Base-by-base conservation (phyloP, 2,797 vertebrate species). In the Novumbra hubbsi region DNA sequence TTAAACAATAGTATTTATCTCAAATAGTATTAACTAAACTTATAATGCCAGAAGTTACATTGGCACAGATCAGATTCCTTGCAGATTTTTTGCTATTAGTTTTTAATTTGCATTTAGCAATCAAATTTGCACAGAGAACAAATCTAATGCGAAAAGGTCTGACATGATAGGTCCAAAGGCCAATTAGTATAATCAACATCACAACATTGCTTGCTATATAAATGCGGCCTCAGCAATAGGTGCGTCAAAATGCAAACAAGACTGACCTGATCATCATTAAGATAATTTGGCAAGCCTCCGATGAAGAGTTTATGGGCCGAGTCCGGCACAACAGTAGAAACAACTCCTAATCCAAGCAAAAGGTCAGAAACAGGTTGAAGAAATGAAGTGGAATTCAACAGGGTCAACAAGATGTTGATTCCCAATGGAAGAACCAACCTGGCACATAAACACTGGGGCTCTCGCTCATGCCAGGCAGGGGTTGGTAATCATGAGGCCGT, bases 231-330 rank as follows among this genome's bases (percentile, higher is more conserved):
- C 4, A 38, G 34, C 34, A 38, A 38, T 38, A 50, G 19, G 50
- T 2, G 8, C 6, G 19, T 55, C 19, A 21, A 55, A 4, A 3
- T 11, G 17, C 19, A 17, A 11, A n/a, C 17, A 67, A 34, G 19
- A 9, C 88, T 63, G 80, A 97, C 96, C 96, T 97, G 96, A 88
- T 98, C 96, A 75, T 98, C 96, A 17, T 97, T 97, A 86, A 98
- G 94, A 86, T 98, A 97, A 89, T 97, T 97, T 74, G 96, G 96
- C 82, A 97, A 90, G 64, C 96, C 96, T 21, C 96, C 96, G 15
- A 98, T 97, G 84, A 98, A 98, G 73, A 97, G 93, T 85, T 98
- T 98, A 89, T 98, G 96, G 69, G 96, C 95, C 0, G 96, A 97
- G 88, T 98, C 96, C 0, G 96, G 96, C 66, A 98, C 96, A 85